phyloP scores from a whole-genome alignment of 2,888 invertebrate species.

The Desoria tigrina region DNA sequence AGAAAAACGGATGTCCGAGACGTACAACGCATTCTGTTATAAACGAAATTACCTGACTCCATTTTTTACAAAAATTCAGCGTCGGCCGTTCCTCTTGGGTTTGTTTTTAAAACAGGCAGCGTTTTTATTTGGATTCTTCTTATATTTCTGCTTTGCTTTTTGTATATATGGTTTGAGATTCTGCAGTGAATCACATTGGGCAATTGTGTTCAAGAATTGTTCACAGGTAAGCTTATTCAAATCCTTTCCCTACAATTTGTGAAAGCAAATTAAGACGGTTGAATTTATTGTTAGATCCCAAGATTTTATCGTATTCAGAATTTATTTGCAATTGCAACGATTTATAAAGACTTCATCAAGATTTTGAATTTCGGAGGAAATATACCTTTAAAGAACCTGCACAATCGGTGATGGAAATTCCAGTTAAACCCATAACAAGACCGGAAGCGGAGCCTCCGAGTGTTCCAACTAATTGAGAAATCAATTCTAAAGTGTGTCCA shows the following conservation, averaged over 20 bases:
- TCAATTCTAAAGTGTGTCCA: conserved; percentile 31
- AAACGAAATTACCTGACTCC: too few species aligned
- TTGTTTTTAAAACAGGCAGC: conserved; percentile 38
- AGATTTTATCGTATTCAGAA: too few species aligned
- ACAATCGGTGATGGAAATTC: conserved; percentile 44
- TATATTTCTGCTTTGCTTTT: conserved; percentile 41
- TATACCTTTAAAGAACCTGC: conserved; percentile 38
- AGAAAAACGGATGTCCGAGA: too few species aligned
- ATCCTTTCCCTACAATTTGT: conserved; percentile 31
- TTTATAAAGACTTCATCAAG: not conserved
- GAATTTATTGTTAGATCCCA: not conserved
- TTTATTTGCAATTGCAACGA: not conserved
- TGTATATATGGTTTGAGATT: conserved; percentile 42
- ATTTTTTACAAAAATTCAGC: too few species aligned
- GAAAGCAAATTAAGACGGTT: not conserved
- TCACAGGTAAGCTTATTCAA: conserved; percentile 33
- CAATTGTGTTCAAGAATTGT: conserved; percentile 38
- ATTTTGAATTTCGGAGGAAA: conserved; percentile 3
- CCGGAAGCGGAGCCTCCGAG: conserved; percentile 35
- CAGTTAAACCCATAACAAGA: conserved; percentile 41
- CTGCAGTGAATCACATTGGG: conserved; percentile 42
- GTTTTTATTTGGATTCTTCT: conserved; percentile 38
- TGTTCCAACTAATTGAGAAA: conserved; percentile 35
- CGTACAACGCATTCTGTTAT: too few species aligned
- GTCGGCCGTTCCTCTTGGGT: conserved; percentile 6